These are phyloP conservation scores for Cranoglanis bouderius DNA, from an alignment of 2,113 vertebrate species.

Conservation along the genomic window DNA sequence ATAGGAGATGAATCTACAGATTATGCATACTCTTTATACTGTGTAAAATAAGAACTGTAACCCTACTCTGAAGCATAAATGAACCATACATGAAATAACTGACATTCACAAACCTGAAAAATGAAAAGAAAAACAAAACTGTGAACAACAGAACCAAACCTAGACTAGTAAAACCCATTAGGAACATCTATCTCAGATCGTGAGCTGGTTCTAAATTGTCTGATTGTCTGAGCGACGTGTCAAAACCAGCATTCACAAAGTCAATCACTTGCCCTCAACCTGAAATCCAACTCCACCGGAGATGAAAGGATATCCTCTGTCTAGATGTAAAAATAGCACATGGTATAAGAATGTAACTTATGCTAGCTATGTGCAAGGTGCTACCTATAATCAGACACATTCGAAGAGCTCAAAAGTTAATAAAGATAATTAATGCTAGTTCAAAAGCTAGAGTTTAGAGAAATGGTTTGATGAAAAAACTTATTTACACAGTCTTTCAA, in stretches of 20 bases:
- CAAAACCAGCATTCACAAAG: slow-evolving; percentile 7
- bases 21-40: too few relatives aligned
- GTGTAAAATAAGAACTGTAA: not conserved
- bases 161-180: not conserved
- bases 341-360: slow-evolving; percentile 3
- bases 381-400: not conserved
- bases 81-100: not conserved
- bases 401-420: not conserved
- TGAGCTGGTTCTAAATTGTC: not conserved
- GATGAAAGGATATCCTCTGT: slow-evolving; percentile 18
- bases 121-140: not conserved
- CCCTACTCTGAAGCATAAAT: not conserved
- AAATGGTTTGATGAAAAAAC: too few relatives aligned
- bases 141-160: not conserved
- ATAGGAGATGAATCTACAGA: not conserved
- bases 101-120: not conserved
- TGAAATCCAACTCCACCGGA: slow-evolving; percentile 32
- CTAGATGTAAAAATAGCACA: slow-evolving; percentile 31
- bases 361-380: not conserved
- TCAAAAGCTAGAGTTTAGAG: not conserved
- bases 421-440: not conserved
- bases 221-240: not conserved
- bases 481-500: not conserved
- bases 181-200: not conserved
- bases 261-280: not conserved